These are phyloP conservation scores for Silurus lanzhouensis DNA, from an alignment of 2,797 vertebrate genomes.

Conservation along the genomic window DNA sequence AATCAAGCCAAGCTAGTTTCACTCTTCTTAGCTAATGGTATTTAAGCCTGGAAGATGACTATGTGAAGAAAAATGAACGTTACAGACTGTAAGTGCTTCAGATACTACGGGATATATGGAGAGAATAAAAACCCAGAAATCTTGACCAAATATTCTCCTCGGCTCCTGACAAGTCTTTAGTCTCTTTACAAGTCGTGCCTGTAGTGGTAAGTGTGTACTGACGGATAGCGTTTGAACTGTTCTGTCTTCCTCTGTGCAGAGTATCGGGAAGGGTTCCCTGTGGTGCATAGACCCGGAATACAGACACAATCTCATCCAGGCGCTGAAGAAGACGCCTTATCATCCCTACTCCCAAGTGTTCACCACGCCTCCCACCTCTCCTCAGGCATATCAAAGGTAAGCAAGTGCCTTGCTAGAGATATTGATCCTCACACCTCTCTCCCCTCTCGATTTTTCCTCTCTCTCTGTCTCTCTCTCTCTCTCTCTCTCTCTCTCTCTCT, in stretches of 20 bases:
- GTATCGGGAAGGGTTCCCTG: constrained; percentile 81
- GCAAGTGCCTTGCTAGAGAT: constrained; percentile 57
- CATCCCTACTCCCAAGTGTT: constrained; percentile 92
- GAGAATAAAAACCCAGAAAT: background rate
- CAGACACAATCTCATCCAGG: constrained; percentile 97
- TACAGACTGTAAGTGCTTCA: background rate
- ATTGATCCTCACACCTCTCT: constrained; percentile 47
- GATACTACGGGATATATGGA: background rate
- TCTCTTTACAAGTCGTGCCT: constrained; percentile 22
- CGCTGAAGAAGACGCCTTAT: constrained; percentile 98
- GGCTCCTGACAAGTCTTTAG: constrained; percentile 3
- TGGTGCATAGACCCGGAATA: constrained; percentile 84
- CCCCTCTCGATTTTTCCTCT: constrained; percentile 13
- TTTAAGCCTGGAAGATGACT: background rate
- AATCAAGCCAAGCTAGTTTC: too few relatives aligned
- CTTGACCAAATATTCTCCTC: constrained; percentile 6
- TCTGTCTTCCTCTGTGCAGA: constrained; percentile 64
- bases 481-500: constrained; percentile 34
- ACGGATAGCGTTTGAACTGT: constrained; percentile 41
- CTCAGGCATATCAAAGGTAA: constrained; percentile 93
- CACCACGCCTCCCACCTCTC: constrained; percentile 85
- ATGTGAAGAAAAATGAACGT: background rate
- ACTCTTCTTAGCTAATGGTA: too few relatives aligned
- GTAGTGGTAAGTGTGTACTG: constrained; percentile 29
- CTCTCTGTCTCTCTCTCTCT: constrained; percentile 26